These are phyloP conservation scores for Rhynchotus rufescens DNA, from an alignment of 2,797 vertebrate species.

Conservation along the genomic window DNA sequence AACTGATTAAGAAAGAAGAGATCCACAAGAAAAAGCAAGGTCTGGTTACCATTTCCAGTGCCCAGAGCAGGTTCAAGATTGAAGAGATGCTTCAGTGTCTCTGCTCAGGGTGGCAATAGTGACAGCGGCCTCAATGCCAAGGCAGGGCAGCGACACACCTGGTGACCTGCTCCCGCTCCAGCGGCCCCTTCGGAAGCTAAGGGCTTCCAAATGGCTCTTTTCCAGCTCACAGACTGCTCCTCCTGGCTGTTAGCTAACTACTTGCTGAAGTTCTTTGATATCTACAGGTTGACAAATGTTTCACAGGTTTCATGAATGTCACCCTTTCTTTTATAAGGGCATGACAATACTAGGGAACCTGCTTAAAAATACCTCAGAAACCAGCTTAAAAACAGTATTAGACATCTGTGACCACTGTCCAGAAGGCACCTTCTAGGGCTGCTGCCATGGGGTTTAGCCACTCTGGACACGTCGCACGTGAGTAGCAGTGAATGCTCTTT, in stretches of 20 bases:
- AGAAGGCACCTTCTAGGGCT: not conserved
- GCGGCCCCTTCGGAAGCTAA: not conserved
- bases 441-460: not conserved
- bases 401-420: not conserved
- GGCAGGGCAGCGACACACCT: not conserved
- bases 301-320: not conserved
- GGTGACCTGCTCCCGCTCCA: not conserved
- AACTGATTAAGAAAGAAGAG: not conserved
- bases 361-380: too few species aligned
- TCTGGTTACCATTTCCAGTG: not conserved
- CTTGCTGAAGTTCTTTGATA: not conserved
- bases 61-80: not conserved
- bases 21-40: not conserved
- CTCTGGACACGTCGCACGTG: fast-evolving
- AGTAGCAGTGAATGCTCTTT: not conserved
- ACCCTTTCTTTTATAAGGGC: not conserved
- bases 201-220: not conserved
- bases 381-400: not conserved
- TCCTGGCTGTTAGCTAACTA: not conserved
- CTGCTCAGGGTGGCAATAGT: not conserved
- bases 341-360: not conserved
- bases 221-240: not conserved
- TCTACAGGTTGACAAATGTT: not conserved
- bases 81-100: not conserved
- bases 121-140: not conserved